These are phyloP conservation scores for Strix uralensis DNA, from an alignment of 2,113 vertebrate genomes.

Conservation along the genomic window DNA sequence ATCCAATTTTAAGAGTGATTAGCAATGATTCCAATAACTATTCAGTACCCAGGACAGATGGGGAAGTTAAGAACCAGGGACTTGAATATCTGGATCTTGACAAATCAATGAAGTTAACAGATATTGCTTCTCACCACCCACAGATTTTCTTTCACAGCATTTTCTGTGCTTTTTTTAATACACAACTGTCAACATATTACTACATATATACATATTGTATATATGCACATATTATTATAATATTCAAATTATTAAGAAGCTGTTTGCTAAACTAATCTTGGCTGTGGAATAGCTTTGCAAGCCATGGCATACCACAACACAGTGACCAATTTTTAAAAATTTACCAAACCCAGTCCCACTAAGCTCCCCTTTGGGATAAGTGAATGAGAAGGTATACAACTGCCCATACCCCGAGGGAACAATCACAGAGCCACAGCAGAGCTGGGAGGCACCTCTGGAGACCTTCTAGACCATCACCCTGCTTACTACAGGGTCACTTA, in stretches of 20 bases:
- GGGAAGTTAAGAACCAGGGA: background rate
- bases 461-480: background rate
- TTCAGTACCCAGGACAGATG: background rate
- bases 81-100: background rate
- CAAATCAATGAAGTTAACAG: background rate
- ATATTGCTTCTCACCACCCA: background rate
- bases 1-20: background rate
- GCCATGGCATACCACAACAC: background rate
- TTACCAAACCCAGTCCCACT: background rate
- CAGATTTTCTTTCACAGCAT: background rate
- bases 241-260: background rate
- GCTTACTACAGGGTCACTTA: background rate
- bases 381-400: fast-evolving
- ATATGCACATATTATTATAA: background rate
- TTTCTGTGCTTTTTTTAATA: background rate
- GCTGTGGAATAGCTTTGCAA: background rate
- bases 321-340: background rate
- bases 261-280: background rate
- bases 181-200: background rate
- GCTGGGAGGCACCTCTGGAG: background rate
- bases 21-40: background rate
- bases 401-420: background rate
- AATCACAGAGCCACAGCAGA: fast-evolving
- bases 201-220: too few relatives aligned
- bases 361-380: background rate